Evolutionary conservation across 1,140 invertebrate species (phyloP).

Genomic region (Agraylea sexmaculata): DNA sequence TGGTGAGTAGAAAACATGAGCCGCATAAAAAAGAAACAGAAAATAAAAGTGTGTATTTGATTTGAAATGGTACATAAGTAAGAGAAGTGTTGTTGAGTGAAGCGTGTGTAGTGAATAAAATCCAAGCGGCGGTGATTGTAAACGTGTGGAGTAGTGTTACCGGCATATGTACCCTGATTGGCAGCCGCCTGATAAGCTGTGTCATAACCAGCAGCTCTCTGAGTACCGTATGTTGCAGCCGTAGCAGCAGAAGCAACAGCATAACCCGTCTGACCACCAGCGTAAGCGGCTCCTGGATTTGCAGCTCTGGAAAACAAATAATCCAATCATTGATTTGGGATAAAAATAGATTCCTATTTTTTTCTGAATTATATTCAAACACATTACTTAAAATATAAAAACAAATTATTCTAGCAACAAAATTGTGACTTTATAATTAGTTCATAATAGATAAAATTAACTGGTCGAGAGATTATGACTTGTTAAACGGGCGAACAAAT

Average conservation of each 20-base stretch:
- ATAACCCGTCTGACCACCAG: constrained; percentile 68
- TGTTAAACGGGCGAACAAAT: too few relatives aligned
- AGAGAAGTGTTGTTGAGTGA: neutral
- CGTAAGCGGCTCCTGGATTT: constrained; percentile 61
- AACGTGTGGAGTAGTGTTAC: constrained; percentile 23
- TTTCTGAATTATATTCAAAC: too few relatives aligned
- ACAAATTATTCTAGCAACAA: constrained; percentile 12
- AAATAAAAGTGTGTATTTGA: neutral
- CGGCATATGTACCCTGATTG: constrained; percentile 53
- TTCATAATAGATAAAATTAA: too few relatives aligned
- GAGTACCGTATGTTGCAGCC: constrained; percentile 64
- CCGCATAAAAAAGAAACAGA: too few relatives aligned
- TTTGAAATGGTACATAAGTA: neutral
- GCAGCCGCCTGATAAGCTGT: constrained; percentile 61
- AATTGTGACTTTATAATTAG: neutral
- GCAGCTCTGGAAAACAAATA: constrained; percentile 36
- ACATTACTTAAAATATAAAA: constrained; percentile 17
- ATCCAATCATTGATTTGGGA: too few relatives aligned
- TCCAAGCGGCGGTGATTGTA: neutral
- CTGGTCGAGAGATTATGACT: too few relatives aligned
- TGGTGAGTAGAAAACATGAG: too few relatives aligned
- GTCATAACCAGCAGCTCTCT: constrained; percentile 65
- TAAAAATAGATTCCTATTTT: too few relatives aligned
- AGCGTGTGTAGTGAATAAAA: neutral
- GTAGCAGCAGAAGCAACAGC: constrained; percentile 67